These are phyloP conservation scores for Morpho helenor DNA, from an alignment of 2,888 invertebrate species.

Conservation along the genomic window DNA sequence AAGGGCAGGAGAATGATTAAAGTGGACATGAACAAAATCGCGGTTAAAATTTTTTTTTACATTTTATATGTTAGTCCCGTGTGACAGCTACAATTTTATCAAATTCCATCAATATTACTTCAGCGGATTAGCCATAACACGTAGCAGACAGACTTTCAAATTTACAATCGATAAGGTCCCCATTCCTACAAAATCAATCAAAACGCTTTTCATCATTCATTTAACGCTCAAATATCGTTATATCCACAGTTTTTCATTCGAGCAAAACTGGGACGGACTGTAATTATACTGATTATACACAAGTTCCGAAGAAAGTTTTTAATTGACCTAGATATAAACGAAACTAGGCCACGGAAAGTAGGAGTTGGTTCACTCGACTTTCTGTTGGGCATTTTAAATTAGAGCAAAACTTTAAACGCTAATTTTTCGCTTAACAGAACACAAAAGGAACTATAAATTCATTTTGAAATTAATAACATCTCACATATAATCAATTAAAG, in stretches of 20 bases:
- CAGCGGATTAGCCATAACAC: too few species aligned
- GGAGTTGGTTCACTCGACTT: conserved; percentile 2
- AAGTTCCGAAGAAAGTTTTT: conserved; percentile 13
- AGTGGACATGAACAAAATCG: too few species aligned
- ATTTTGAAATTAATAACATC: too few species aligned
- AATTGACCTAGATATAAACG: conserved; percentile 20
- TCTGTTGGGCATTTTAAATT: conserved; percentile 1
- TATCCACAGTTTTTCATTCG: conserved; percentile 6
- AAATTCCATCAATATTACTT: too few species aligned
- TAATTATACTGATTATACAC: conserved; percentile 10
- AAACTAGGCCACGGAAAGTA: conserved; percentile 15
- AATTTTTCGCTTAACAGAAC: neutral
- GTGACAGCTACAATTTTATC: too few species aligned
- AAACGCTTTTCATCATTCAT: conserved; percentile 1
- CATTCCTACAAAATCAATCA: too few species aligned
- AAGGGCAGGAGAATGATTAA: too few species aligned
- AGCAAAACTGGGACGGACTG: conserved; percentile 7
- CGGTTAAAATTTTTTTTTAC: too few species aligned
- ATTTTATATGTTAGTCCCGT: too few species aligned
- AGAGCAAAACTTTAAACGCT: conserved; percentile 4
- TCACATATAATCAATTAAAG: too few species aligned
- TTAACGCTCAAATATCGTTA: conserved; percentile 8
- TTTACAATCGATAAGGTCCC: too few species aligned
- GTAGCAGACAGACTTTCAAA: too few species aligned
- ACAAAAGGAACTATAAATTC: neutral